These are phyloP conservation scores for Osmoderma eremita DNA, from an alignment of 2,888 invertebrate genomes.

Conservation along the genomic window DNA sequence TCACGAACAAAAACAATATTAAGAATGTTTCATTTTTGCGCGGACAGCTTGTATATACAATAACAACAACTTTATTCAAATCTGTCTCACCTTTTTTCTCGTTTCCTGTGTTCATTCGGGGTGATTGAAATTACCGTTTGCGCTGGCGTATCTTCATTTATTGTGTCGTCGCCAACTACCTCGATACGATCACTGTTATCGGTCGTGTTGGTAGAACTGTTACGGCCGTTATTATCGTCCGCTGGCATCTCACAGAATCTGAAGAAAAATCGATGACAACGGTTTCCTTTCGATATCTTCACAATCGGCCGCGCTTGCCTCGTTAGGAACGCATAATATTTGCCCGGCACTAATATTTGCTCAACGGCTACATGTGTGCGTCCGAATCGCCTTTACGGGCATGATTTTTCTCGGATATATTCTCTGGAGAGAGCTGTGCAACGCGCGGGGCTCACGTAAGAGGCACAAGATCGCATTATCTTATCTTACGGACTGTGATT, in stretches of 20 bases:
- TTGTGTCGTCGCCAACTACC: constrained; percentile 32
- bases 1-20: too few relatives aligned
- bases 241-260: constrained; percentile 17
- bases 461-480: constrained; percentile 1
- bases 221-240: constrained; percentile 18
- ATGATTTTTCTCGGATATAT: constrained; percentile 13
- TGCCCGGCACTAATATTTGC: constrained; percentile 15
- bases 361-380: not conserved
- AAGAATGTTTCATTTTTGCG: not conserved
- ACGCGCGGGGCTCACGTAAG: not conserved
- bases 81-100: constrained; percentile 35
- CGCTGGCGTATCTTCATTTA: not conserved
- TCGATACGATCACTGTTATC: constrained; percentile 39
- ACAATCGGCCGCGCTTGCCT: too few relatives aligned
- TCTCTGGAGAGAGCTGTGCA: not conserved
- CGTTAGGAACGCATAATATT: constrained; percentile 4
- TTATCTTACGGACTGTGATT: constrained; percentile 11
- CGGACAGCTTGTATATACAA: not conserved
- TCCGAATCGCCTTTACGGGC: constrained; percentile 1
- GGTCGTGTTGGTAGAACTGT: constrained; percentile 7
- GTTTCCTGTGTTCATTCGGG: constrained; percentile 13
- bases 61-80: not conserved
- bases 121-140: constrained; percentile 16
- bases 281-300: too few relatives aligned
- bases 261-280: not conserved